Conservation (phyloP, 2,888 invertebrate genomes). For the Nineta flava region DNA sequence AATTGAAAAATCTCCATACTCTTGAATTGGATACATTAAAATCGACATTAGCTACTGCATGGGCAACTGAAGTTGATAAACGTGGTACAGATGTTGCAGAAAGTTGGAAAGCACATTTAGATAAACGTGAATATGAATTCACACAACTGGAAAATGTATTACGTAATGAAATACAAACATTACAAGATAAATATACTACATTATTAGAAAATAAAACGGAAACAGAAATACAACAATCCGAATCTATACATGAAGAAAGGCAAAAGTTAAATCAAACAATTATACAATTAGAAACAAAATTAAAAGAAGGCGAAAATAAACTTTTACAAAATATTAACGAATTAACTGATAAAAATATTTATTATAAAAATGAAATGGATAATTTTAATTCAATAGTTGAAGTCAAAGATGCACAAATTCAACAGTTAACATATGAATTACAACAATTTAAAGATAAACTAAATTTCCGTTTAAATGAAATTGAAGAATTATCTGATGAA, state of each 20-base stretch:
- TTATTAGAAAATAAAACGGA: slow-evolving; percentile 20
- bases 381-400: slow-evolving; percentile 8
- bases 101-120: slow-evolving; percentile 51
- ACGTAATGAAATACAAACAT: slow-evolving; percentile 32
- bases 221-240: slow-evolving; percentile 3
- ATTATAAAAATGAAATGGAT: slow-evolving; percentile 10
- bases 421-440: not conserved
- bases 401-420: slow-evolving; percentile 11
- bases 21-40: slow-evolving; percentile 23
- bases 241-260: not conserved
- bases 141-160: slow-evolving; percentile 33
- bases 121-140: slow-evolving; percentile 46
- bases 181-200: slow-evolving; percentile 27
- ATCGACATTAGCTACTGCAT: slow-evolving; percentile 15
- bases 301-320: slow-evolving; percentile 4
- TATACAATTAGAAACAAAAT: not conserved
- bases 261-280: slow-evolving; percentile 1
- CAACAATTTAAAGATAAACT: not conserved
- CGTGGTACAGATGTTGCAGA: slow-evolving; percentile 50
- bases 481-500: not conserved
- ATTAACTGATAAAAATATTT: slow-evolving; percentile 9
- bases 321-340: slow-evolving; percentile 3
- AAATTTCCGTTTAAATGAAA: not conserved
- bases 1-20: not conserved
- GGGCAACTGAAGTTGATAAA: slow-evolving; percentile 43